Percentiles rank a stretch among this genome's conserved stretches.
phyloP scores from a whole-genome alignment of 1,140 invertebrate genomes.

The Anastrepha obliqua region DNA sequence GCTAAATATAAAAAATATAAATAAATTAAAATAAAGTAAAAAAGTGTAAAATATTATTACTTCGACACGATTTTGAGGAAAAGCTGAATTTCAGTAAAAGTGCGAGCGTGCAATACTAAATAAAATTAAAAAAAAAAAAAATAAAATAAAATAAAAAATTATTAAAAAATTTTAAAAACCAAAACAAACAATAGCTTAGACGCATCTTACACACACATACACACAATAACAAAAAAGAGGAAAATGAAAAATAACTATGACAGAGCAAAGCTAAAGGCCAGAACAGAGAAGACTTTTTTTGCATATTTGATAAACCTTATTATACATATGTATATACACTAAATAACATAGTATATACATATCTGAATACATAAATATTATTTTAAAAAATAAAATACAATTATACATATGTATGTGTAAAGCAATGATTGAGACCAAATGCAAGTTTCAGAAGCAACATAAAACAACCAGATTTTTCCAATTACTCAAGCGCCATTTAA shows the following conservation, averaged over 20 bases:
- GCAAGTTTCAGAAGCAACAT: not conserved
- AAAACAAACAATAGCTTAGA: not conserved
- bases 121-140: conserved; percentile 21
- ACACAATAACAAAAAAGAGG: not conserved
- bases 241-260: not conserved
- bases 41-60: not conserved
- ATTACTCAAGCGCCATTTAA: not conserved
- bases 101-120: not conserved
- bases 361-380: not conserved
- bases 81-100: conserved; percentile 6
- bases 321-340: conserved; percentile 28
- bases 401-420: too few species aligned
- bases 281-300: conserved; percentile 56
- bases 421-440: not conserved
- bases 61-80: conserved; percentile 15
- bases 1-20: conserved; percentile 61
- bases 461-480: not conserved
- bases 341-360: not conserved
- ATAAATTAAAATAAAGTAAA: conserved; percentile 36
- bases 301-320: conserved; percentile 56
- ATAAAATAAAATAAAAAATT: not conserved
- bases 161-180: not conserved
- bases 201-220: not conserved
- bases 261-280: conserved; percentile 8
- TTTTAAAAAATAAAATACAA: not conserved